phyloP scores from a whole-genome alignment of 2,113 vertebrate genomes.

The Procavia capensis region DNA sequence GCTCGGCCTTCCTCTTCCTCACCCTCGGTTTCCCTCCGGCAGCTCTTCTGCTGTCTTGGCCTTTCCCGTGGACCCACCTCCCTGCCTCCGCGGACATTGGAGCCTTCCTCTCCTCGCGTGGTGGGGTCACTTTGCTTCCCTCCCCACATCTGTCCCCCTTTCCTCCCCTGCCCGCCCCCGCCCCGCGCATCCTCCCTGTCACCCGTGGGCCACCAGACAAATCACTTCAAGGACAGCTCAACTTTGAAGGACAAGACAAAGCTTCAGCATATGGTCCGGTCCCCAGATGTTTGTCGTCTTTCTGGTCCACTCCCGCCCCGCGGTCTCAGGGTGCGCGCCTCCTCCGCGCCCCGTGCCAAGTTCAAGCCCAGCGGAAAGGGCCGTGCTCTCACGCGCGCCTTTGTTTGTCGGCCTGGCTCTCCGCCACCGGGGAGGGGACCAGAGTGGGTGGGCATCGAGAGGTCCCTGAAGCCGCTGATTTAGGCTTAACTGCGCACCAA shows the following conservation, averaged over 20 bases:
- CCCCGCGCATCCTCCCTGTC: constrained; percentile 87
- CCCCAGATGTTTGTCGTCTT: constrained; percentile 92
- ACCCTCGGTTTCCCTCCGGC: not conserved
- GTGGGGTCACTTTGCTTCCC: constrained; percentile 22
- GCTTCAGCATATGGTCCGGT: constrained; percentile 96
- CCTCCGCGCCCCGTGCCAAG: not conserved
- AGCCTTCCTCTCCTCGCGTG: not conserved
- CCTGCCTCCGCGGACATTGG: not conserved
- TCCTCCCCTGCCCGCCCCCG: constrained; percentile 29
- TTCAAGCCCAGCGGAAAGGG: not conserved
- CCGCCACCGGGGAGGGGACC: no score
- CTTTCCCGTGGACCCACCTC: not conserved
- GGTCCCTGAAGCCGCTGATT: not conserved
- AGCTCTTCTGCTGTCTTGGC: accelerated
- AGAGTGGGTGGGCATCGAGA: not conserved
- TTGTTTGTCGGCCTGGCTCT: constrained; percentile 52
- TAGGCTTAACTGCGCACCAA: no score
- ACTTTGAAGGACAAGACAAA: constrained; percentile 99
- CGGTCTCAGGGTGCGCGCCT: constrained; percentile 73
- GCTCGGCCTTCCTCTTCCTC: not conserved
- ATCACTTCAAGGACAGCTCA: constrained; percentile 97
- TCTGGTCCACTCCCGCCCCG: constrained; percentile 64
- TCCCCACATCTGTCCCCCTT: not conserved
- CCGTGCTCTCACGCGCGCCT: not conserved
- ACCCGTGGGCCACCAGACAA: constrained; percentile 93